Percentiles rank a stretch among this genome's conserved stretches.
Conservation (phyloP, 2,888 invertebrate genomes). For the Syritta pipiens region DNA sequence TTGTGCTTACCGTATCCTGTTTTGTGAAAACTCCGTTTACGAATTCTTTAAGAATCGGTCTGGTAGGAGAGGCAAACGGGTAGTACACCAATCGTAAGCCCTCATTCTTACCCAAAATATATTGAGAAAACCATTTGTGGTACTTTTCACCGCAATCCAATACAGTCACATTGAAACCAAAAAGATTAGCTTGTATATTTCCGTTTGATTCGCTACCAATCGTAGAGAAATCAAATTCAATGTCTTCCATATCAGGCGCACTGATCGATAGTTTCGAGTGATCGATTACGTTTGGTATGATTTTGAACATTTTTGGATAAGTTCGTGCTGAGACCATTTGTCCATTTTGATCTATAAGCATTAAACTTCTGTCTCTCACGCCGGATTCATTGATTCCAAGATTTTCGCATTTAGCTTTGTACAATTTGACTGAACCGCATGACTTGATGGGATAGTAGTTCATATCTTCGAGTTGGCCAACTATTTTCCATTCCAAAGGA, state of each 20-base stretch:
- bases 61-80: slow-evolving; percentile 79
- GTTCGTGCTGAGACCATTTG: slow-evolving; percentile 75
- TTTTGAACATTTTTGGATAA: slow-evolving; percentile 75
- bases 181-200: slow-evolving; percentile 80
- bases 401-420: slow-evolving; percentile 71
- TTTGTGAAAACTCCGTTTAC: slow-evolving; percentile 71
- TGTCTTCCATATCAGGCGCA: slow-evolving; percentile 81
- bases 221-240: slow-evolving; percentile 78
- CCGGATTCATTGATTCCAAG: slow-evolving; percentile 73
- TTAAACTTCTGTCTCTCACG: slow-evolving; percentile 75
- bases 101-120: slow-evolving; percentile 77
- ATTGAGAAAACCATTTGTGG: slow-evolving; percentile 86
- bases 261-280: slow-evolving; percentile 81
- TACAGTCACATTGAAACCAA: slow-evolving; percentile 82
- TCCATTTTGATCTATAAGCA: slow-evolving; percentile 74
- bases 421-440: slow-evolving; percentile 73
- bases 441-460: slow-evolving; percentile 76
- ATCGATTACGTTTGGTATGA: slow-evolving; percentile 70
- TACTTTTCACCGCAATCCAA: slow-evolving; percentile 87
- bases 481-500: slow-evolving; percentile 76
- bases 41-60: slow-evolving; percentile 70
- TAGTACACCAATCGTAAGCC: slow-evolving; percentile 83
- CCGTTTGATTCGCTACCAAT: slow-evolving; percentile 73
- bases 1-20: slow-evolving; percentile 65
- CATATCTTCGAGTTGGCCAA: slow-evolving; percentile 74